Percentiles rank a stretch among this genome's conserved stretches.
phyloP scores from a whole-genome alignment of 2,797 vertebrate species.

The Rhadinocentrus ornatus region DNA sequence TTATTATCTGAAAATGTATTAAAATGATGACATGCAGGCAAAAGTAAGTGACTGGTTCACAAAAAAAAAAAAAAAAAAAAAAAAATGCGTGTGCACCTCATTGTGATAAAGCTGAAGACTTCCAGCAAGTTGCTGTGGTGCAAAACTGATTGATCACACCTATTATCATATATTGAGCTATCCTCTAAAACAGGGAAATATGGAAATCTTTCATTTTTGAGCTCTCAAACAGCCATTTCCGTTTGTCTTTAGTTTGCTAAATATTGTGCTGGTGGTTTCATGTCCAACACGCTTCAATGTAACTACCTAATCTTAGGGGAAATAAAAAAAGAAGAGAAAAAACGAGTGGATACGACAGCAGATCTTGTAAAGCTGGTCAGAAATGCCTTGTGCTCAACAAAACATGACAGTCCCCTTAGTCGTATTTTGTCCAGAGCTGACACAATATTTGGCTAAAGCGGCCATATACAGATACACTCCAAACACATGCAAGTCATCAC shows the following conservation, averaged over 20 bases:
- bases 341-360: constrained; percentile 2
- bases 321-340: not conserved
- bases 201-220: not conserved
- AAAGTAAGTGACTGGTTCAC: not conserved
- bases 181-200: constrained; percentile 1
- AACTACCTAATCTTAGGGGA: not conserved
- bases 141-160: not conserved
- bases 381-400: constrained; percentile 13
- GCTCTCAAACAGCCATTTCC: not conserved
- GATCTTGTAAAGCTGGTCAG: constrained; percentile 29
- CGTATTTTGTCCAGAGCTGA: constrained; percentile 23
- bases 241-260: constrained; percentile 3
- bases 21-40: not conserved
- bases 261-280: not conserved
- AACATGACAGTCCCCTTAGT: constrained; percentile 28
- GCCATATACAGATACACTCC: constrained; percentile 34
- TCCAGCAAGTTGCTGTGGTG: not conserved
- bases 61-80: not conserved
- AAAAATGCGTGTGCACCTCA: not conserved
- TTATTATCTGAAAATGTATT: not conserved
- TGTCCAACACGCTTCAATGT: constrained; percentile 1
- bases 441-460: constrained; percentile 20
- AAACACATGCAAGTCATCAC: constrained; percentile 64
- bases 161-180: not conserved
- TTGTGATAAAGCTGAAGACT: constrained; percentile 11